Percentiles rank a stretch among this genome's conserved stretches.
Conservation (phyloP, 2,797 vertebrate species). For the Darevskia mixta region DNA sequence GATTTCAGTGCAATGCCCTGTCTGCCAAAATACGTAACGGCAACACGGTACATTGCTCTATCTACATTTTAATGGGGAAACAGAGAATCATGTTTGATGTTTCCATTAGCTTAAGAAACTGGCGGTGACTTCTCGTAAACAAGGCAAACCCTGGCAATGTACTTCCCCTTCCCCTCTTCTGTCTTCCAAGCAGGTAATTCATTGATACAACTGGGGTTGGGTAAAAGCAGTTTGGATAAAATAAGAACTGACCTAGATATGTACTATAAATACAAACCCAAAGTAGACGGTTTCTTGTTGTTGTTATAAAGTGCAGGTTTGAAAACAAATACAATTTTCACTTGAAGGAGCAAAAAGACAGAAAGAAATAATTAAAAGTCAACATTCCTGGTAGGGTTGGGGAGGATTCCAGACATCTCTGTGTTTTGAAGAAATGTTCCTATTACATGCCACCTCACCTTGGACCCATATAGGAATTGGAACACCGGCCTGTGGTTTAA, state of each 20-base stretch:
- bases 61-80: constrained; percentile 46
- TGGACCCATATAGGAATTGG: too few relatives aligned
- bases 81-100: constrained; percentile 38
- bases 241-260: constrained; percentile 16
- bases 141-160: background rate
- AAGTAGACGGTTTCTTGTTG: background rate
- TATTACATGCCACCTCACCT: too few relatives aligned
- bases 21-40: constrained; percentile 17
- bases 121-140: constrained; percentile 32
- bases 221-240: constrained; percentile 1
- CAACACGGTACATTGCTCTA: constrained; percentile 21
- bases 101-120: constrained; percentile 45
- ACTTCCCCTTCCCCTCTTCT: background rate
- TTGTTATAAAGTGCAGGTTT: background rate
- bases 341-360: background rate
- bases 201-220: background rate
- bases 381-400: background rate
- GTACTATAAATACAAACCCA: constrained; percentile 18
- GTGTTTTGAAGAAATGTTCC: too few relatives aligned
- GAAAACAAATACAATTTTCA: background rate
- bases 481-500: too few relatives aligned
- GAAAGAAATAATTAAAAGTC: background rate
- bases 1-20: constrained; percentile 15
- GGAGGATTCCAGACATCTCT: too few relatives aligned
- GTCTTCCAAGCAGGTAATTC: constrained; percentile 36